phyloP scores from a whole-genome alignment of 2,888 invertebrate genomes.

The Andrena bucephala region DNA sequence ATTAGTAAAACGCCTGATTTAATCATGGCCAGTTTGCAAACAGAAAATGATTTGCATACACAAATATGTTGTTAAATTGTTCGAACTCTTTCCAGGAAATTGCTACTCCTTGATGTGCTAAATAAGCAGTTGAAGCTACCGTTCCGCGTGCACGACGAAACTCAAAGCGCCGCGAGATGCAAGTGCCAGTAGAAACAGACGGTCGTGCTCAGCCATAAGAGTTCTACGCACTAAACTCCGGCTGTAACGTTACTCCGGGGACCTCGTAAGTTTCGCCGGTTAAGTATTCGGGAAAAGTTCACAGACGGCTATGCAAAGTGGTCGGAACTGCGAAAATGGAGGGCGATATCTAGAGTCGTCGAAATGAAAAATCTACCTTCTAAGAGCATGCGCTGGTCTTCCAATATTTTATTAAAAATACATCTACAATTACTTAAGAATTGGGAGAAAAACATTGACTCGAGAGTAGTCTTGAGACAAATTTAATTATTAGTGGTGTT shows the following conservation, averaged over 20 bases:
- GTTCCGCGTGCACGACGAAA: background rate
- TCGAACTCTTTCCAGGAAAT: background rate
- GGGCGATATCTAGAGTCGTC: slow-evolving; percentile 42
- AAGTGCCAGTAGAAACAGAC: slow-evolving; percentile 30
- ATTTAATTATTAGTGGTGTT: slow-evolving; percentile 9
- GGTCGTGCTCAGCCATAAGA: slow-evolving; percentile 23
- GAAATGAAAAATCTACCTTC: slow-evolving; percentile 45
- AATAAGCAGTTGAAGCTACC: background rate
- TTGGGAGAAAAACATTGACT: background rate
- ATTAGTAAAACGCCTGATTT: no score
- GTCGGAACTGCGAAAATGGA: slow-evolving; percentile 42
- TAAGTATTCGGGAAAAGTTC: slow-evolving; percentile 62
- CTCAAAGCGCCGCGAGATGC: background rate
- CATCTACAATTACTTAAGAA: background rate
- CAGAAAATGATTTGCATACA: no score
- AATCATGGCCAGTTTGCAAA: no score
- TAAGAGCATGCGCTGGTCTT: slow-evolving; percentile 1
- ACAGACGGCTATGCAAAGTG: slow-evolving; percentile 52
- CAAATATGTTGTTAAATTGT: no score
- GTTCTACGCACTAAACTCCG: slow-evolving; percentile 33
- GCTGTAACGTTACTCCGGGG: slow-evolving; percentile 46
- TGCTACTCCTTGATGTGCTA: background rate
- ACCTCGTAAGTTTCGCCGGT: slow-evolving; percentile 52
- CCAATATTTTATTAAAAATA: slow-evolving; percentile 15
- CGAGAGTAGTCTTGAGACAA: background rate